Evolutionary conservation across 1,140 invertebrate species (phyloP), one percentile per base, ranked within the genome.

Genomic region (Drosophila takahashii): DNA sequence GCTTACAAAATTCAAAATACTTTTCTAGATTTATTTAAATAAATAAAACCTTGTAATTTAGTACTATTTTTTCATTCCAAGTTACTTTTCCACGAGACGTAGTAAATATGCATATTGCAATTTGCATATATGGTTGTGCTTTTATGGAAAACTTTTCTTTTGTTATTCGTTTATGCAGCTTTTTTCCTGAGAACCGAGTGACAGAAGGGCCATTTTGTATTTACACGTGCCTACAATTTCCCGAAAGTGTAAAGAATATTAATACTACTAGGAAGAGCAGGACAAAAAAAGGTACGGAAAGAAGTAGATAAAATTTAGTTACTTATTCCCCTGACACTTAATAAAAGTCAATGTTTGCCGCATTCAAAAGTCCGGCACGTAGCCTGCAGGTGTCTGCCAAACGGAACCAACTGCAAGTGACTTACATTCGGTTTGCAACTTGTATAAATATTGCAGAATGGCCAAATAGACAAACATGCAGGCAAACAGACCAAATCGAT

Each of bases 271-370:
- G n/a, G 27, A 11, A 10, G 15, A 4, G 16, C 9, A 15, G 34
- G 29, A 15, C 48, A 51, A 16, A 34, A 29, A 51, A 34, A 18
- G 15, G 8, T 15, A 10, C 4, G n/a, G 44, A n/a, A 47, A 47
- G 8, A 15, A 10, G 47, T 9, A 16, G 47, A 27, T 27, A 16
- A 48, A 44, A 42, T 37, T 22, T 37, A 48, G 26, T 9, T 39
- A 32, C 29, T 32, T 32, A 32, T 71, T 16, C 29, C 59, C 51
- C 32, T 48, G 39, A 16, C 45, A 45, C 64, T 37, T 56, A 53
- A 83, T 83, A 75, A 79, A 83, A 75, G 70, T 70, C 80, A 83
- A 66, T 75, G 59, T 57, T 64, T 62, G 59, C 29, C 47, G 54
- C 66, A 73, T 71, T 50, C 52, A 42, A 27, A 50, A 57, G 57